A percentile compares a stretch with the other conserved stretches of the same genome.
Conservation (phyloP, 2,797 vertebrate genomes). For the Limnodromus scolopaceus region DNA sequence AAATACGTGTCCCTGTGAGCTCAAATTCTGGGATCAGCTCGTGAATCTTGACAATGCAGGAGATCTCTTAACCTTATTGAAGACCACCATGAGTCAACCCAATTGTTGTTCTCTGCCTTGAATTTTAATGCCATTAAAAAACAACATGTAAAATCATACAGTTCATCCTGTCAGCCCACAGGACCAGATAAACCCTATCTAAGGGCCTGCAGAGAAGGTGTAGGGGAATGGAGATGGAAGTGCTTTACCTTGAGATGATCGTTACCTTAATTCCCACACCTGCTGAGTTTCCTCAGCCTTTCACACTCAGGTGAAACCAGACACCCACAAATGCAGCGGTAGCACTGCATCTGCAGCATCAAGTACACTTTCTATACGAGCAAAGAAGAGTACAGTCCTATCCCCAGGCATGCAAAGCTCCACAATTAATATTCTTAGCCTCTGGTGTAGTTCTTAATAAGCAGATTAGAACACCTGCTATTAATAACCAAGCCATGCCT, state of each 20-base stretch:
- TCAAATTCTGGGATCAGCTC: not conserved
- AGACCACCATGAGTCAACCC: not conserved
- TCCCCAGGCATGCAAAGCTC: not conserved
- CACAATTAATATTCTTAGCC: not conserved
- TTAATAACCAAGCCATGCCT: not conserved
- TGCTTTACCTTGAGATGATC: not conserved
- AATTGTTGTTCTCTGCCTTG: not conserved
- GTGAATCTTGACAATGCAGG: not conserved
- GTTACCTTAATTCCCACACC: not conserved
- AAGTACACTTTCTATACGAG: not conserved
- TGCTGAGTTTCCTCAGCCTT: not conserved
- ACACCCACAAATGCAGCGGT: not conserved
- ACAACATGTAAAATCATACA: not conserved
- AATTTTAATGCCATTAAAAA: not conserved
- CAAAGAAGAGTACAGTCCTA: not conserved
- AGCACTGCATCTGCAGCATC: not conserved
- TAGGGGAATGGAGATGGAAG: not conserved
- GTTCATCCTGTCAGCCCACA: not conserved
- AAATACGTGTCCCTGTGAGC: not conserved
- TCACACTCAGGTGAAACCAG: not conserved
- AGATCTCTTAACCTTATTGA: not conserved
- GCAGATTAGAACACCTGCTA: not conserved
- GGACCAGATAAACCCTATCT: not conserved
- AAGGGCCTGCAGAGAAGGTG: not conserved
- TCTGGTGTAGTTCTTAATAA: not conserved